Percentiles rank a stretch among this genome's conserved stretches.
phyloP scores from a whole-genome alignment of 92 coral and sea anemone species.

The Phymanthus crucifer region DNA sequence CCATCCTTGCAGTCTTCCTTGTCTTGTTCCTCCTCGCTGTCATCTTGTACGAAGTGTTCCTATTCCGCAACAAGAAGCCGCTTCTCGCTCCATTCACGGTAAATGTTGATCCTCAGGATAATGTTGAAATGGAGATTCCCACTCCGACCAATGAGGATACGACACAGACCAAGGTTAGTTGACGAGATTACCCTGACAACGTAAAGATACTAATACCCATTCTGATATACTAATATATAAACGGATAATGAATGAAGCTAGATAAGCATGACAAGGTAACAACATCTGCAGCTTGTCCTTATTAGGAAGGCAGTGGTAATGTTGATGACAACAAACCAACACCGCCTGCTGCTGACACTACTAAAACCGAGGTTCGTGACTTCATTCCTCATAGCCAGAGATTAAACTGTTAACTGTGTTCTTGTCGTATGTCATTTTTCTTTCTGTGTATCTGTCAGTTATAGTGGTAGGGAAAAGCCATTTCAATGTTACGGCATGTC shows the following conservation, averaged over 20 bases:
- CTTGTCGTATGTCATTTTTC: too few species aligned
- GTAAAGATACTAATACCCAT: not conserved
- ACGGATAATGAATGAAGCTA: too few species aligned
- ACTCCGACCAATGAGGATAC: slow-evolving; percentile 1
- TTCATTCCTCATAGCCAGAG: too few species aligned
- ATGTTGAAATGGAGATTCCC: slow-evolving; percentile 15
- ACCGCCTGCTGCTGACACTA: not conserved
- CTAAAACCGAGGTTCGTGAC: not conserved
- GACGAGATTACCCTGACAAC: not conserved
- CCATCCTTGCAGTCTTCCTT: slow-evolving; percentile 28
- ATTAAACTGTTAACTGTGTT: too few species aligned
- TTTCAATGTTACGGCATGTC: too few species aligned
- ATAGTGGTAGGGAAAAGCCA: too few species aligned
- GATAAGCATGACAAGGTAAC: too few species aligned
- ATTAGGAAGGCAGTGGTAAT: not conserved
- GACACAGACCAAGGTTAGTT: not conserved
- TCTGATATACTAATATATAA: too few species aligned
- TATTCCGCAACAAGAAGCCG: not conserved
- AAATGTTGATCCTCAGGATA: slow-evolving; percentile 19
- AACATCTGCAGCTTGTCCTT: not conserved
- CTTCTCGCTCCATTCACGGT: slow-evolving; percentile 28
- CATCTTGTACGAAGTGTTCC: slow-evolving; percentile 26
- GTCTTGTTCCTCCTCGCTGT: slow-evolving; percentile 5
- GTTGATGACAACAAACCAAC: not conserved
- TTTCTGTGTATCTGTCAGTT: not conserved